These are phyloP conservation scores for Micromesistius poutassou DNA, from an alignment of 2,797 vertebrate genomes.

Conservation along the genomic window DNA sequence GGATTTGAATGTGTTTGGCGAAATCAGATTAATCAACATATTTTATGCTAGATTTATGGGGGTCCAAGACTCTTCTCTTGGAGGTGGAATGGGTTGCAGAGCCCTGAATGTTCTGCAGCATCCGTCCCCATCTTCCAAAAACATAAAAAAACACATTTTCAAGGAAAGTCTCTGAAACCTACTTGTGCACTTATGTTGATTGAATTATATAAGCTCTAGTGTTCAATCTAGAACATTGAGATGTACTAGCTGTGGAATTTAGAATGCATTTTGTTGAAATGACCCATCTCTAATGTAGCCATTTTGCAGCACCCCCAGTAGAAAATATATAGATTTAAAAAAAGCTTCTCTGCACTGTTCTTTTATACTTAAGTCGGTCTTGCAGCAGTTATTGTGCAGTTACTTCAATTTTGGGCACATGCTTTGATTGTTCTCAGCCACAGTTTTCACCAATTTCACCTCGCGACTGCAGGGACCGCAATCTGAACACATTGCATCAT, in stretches of 20 bases:
- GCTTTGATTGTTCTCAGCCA: background rate
- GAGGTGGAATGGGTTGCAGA: background rate
- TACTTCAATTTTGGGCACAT: background rate
- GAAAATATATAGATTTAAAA: background rate
- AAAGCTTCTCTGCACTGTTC: background rate
- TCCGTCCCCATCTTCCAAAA: too few relatives aligned
- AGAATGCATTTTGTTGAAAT: background rate
- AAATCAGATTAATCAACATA: background rate
- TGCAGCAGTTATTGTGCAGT: background rate
- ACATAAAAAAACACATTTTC: too few relatives aligned
- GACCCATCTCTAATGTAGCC: background rate
- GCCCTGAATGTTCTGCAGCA: too few relatives aligned
- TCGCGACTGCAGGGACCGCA: background rate
- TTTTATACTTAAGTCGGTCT: background rate
- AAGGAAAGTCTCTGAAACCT: too few relatives aligned
- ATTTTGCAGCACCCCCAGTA: background rate
- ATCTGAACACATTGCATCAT: background rate
- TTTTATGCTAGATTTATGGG: background rate
- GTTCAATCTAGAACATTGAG: background rate
- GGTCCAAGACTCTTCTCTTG: background rate
- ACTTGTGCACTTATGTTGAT: too few relatives aligned
- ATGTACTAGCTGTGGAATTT: background rate
- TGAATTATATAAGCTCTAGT: background rate
- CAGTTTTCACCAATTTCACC: background rate
- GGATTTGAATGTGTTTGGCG: background rate